phyloP scores from a whole-genome alignment of 2,888 invertebrate genomes.

The Ennomos erosarius region DNA sequence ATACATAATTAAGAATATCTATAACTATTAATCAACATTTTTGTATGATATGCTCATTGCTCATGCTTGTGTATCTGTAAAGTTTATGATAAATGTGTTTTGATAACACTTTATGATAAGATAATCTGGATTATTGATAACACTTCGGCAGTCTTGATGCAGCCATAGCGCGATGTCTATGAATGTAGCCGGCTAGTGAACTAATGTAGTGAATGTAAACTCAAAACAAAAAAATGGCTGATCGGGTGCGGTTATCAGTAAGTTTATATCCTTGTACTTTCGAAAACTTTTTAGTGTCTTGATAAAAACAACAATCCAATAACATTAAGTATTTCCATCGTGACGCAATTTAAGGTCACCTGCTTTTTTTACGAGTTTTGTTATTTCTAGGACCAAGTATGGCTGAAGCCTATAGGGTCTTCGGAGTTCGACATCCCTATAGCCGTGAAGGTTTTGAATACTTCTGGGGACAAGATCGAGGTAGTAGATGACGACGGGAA shows the following conservation, averaged over 20 bases:
- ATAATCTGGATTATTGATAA: conserved; percentile 67
- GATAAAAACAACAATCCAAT: no score
- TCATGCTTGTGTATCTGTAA: conserved; percentile 55
- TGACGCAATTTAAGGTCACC: conserved; percentile 2
- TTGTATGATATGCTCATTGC: conserved; percentile 39
- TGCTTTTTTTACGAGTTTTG: background rate
- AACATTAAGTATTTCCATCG: background rate
- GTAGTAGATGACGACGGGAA: conserved; percentile 94
- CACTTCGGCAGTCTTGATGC: conserved; percentile 56
- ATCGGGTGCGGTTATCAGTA: conserved; percentile 69
- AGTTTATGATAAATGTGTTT: conserved; percentile 59
- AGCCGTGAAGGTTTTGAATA: conserved; percentile 92
- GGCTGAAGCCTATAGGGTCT: conserved; percentile 91
- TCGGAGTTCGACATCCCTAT: conserved; percentile 94
- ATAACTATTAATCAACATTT: conserved; percentile 42
- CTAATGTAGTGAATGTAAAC: conserved; percentile 62
- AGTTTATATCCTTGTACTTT: conserved; percentile 45
- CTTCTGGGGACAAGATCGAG: conserved; percentile 90
- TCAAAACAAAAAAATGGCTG: conserved; percentile 66
- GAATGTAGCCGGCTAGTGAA: conserved; percentile 49
- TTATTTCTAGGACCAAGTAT: conserved; percentile 90
- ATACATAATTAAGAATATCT: conserved; percentile 36
- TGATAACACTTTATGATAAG: conserved; percentile 68
- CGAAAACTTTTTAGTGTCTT: background rate
- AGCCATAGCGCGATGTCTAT: conserved; percentile 50